phyloP scores from a whole-genome alignment of 2,113 vertebrate species.

The Tenebrosternarchus preto region DNA sequence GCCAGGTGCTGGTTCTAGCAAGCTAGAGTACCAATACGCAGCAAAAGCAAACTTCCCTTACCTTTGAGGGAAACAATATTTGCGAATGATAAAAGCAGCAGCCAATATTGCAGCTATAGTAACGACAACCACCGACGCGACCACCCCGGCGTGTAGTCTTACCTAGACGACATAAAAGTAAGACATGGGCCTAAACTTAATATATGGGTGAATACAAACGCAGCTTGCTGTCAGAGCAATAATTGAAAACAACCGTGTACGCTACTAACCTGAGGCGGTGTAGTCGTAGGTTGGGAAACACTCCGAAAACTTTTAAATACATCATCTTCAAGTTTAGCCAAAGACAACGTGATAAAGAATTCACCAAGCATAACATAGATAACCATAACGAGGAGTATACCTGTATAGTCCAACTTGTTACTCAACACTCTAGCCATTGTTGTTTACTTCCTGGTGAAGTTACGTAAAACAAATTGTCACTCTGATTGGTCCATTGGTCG shows the following conservation, averaged over 20 bases:
- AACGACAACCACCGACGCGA: constrained; percentile 70
- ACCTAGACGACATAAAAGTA: constrained; percentile 9
- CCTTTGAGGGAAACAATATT: constrained; percentile 73
- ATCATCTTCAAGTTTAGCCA: background rate
- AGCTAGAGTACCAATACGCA: background rate
- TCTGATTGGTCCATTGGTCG: constrained; percentile 47
- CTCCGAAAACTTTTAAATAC: constrained; percentile 35
- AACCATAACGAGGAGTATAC: background rate
- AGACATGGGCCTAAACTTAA: background rate
- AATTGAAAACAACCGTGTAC: background rate
- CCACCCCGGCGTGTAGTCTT: constrained; percentile 69
- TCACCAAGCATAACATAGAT: constrained; percentile 11
- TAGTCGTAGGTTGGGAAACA: constrained; percentile 22
- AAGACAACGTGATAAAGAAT: background rate
- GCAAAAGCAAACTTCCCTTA: constrained; percentile 47
- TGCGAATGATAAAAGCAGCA: constrained; percentile 70
- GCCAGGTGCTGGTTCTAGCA: background rate
- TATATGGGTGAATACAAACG: background rate
- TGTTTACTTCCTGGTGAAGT: constrained; percentile 65
- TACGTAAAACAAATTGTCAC: constrained; percentile 1
- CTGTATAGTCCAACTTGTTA: constrained; percentile 1
- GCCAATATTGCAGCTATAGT: constrained; percentile 57
- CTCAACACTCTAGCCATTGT: constrained; percentile 37
- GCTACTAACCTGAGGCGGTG: constrained; percentile 47
- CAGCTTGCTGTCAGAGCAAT: background rate